Percentiles rank a stretch among this genome's conserved stretches.
Conservation (phyloP, 2,113 vertebrate species). For the Dasypus novemcinctus region DNA sequence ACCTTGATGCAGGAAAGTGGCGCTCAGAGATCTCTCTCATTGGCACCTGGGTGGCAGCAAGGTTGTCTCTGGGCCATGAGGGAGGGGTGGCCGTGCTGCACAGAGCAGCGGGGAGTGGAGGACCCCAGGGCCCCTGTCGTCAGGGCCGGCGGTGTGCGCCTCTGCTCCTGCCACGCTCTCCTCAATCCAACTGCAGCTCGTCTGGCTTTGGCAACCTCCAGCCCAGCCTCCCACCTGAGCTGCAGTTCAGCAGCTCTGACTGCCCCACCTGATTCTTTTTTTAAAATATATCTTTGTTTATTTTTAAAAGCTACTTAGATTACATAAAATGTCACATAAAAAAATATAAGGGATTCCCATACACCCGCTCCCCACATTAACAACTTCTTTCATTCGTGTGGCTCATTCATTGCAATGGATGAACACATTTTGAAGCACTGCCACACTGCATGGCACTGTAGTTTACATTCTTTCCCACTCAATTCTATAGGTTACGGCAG, state of each 20-base stretch:
- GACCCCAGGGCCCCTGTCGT: neutral
- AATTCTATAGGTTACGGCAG: too few species aligned
- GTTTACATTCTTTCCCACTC: too few species aligned
- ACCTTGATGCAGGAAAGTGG: neutral
- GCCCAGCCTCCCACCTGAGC: neutral
- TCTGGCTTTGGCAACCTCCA: neutral
- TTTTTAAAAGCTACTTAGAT: too few species aligned
- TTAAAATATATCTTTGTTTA: too few species aligned
- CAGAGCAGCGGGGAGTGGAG: neutral
- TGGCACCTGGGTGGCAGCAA: neutral
- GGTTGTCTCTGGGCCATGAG: neutral
- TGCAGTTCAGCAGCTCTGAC: neutral
- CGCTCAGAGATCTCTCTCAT: neutral
- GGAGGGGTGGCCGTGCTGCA: neutral
- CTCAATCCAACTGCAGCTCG: neutral
- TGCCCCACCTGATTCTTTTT: neutral
- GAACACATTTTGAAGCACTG: too few species aligned
- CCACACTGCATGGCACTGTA: too few species aligned
- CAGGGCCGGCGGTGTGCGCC: accelerated
- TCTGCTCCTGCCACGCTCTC: neutral
- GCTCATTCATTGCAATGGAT: too few species aligned
- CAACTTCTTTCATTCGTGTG: too few species aligned
- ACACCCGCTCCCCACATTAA: too few species aligned
- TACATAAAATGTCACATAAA: too few species aligned
- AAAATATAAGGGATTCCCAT: too few species aligned